phyloP scores from a whole-genome alignment of 2,888 invertebrate genomes.

The Tachina lurida region DNA sequence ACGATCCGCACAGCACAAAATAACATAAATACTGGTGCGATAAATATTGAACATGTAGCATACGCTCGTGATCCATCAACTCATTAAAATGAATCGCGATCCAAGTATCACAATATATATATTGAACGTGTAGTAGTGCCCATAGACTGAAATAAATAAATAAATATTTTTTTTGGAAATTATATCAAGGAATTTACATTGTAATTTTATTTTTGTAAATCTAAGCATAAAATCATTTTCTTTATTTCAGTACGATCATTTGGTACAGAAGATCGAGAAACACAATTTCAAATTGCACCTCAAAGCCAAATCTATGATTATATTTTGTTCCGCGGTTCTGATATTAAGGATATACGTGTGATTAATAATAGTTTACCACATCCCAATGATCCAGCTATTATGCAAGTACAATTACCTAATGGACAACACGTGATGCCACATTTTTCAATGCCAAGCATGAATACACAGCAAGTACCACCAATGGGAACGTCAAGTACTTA shows the following conservation, averaged over 20 bases:
- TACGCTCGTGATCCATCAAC: no score
- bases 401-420: conserved; percentile 92
- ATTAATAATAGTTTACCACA: conserved; percentile 93
- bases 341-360: conserved; percentile 99
- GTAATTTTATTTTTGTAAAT: background rate
- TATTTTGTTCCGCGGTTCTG: conserved; percentile 98
- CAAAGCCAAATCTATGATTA: conserved; percentile 99
- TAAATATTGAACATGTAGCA: no score
- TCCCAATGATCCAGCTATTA: conserved; percentile 99
- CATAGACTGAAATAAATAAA: no score
- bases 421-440: conserved; percentile 87
- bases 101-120: no score
- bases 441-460: conserved; percentile 89
- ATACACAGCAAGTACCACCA: conserved; percentile 81
- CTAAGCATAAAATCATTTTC: conserved; percentile 62
- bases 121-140: no score
- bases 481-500: conserved; percentile 79
- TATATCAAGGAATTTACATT: no score
- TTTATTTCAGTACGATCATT: conserved; percentile 94
- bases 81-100: no score
- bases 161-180: background rate
- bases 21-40: no score
- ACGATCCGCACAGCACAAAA: no score
- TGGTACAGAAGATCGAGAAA: conserved; percentile 99
- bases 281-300: conserved; percentile 96